Base-by-base conservation (phyloP, 2,113 vertebrate genomes). In the Brachypodius melanocephalos region DNA sequence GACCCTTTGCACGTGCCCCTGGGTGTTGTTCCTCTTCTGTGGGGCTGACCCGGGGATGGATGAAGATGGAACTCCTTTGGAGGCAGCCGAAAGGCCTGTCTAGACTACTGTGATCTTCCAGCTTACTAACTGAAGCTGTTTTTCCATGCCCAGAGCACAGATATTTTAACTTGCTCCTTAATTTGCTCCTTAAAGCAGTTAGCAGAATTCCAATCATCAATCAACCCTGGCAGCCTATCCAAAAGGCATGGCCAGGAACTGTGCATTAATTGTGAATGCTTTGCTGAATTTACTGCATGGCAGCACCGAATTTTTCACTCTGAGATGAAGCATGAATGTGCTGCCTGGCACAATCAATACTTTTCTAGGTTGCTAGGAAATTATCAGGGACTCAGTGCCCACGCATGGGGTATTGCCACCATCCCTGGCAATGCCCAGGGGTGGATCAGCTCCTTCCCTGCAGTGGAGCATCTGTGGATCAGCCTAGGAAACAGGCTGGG, bases 151-250 rank as follows among this genome's bases (percentile, higher is more conserved):
- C 62, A 54, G 28, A 82, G 85, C 85, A 38, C 32, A 57, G 79
- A 62, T 58, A 88, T 79, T 88, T 91, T 74, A 76, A 69, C 78
- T 85, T 22, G 63, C 63, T 85, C 71, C 59, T 96, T 85, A 85
- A 96, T 89, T 88, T 76, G 52, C 78, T 94, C 66, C 83, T 94
- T 61, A 85, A 86, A 90, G 94, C 90, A 77, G 92, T 91, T 75
- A 89, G 74, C 45, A 79, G 62, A 85, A 96, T 83, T 83, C 67
- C 75, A 62, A 3, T 9, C 51, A 96, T 96, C 93, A 26, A 93
- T 96, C 95, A 94, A 88, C 0, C 22, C 12, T 49, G 92, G 85
- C 90, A 93, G 85, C 45, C 87, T 12, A 12, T 92, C 84, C 91
- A 73, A 57, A 54, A 94, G 80, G 83, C 77, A 68, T 0, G 34